Evolutionary conservation across 2,113 vertebrate genomes (phyloP).

Genomic region (Trogon melanurus): DNA sequence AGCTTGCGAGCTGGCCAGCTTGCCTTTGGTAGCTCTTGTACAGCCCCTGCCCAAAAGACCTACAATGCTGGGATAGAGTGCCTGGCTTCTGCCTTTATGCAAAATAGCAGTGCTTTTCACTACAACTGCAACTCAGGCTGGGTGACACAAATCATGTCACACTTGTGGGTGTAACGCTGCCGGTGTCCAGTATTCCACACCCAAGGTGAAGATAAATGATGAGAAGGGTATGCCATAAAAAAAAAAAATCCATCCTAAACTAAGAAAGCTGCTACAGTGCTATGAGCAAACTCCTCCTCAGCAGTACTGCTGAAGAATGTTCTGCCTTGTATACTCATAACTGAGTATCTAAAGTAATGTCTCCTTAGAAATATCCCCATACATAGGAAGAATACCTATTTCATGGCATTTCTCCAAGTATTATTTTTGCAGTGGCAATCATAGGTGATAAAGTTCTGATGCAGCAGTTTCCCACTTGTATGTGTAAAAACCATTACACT

Average conservation of each 20-base stretch:
- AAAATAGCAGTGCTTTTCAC: not conserved
- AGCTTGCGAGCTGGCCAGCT: fast-evolving
- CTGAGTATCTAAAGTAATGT: not conserved
- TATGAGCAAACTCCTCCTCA: not conserved
- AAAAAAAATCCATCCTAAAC: not conserved
- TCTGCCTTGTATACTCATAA: not conserved
- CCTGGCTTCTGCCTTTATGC: not conserved
- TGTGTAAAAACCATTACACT: not conserved
- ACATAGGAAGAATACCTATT: not conserved
- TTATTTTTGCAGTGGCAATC: not conserved
- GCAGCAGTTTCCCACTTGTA: not conserved
- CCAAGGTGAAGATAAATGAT: not conserved
- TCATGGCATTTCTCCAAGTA: not conserved
- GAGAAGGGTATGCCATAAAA: not conserved
- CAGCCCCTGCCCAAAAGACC: not conserved
- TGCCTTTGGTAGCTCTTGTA: not conserved
- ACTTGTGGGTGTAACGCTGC: not conserved
- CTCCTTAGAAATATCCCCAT: not conserved
- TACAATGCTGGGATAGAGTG: not conserved
- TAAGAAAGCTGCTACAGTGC: not conserved
- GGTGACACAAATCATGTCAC: not conserved
- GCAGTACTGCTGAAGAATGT: not conserved
- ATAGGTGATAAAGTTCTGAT: not conserved
- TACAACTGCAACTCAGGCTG: not conserved
- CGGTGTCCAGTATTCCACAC: not conserved